A percentile compares a stretch with the other conserved stretches of the same genome.
Evolutionary conservation across 2,113 vertebrate genomes (phyloP).

Genomic region (Madoqua kirkii): DNA sequence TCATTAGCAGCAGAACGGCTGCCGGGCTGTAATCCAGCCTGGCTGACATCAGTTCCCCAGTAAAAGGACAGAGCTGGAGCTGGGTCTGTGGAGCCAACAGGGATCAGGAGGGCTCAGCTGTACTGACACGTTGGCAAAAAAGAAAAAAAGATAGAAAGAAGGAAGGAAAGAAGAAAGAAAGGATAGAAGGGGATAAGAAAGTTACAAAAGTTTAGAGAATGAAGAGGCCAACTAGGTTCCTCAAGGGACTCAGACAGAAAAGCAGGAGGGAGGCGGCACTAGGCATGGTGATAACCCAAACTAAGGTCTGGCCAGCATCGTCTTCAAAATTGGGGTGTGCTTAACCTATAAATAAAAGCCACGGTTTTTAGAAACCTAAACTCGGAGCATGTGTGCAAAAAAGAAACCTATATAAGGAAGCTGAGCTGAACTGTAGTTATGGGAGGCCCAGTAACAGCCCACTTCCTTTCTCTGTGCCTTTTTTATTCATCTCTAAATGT

Average conservation of each 20-base stretch:
- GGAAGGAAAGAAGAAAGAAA: no score
- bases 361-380: constrained; percentile 37
- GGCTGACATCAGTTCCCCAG: constrained; percentile 74
- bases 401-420: constrained; percentile 64
- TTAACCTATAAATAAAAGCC: constrained; percentile 54
- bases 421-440: constrained; percentile 40
- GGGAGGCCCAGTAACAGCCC: constrained; percentile 34
- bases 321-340: constrained; percentile 52
- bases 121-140: neutral
- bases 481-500: constrained; percentile 64
- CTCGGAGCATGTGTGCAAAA: constrained; percentile 1
- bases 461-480: constrained; percentile 64
- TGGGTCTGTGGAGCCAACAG: constrained; percentile 45
- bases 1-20: constrained; percentile 65
- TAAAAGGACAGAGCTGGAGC: constrained; percentile 60
- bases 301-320: neutral
- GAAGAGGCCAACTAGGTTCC: neutral
- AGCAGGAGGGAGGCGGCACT: neutral
- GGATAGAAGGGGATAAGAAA: neutral
- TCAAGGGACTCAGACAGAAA: neutral
- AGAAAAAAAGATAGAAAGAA: accelerated
- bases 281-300: neutral
- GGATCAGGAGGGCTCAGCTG: constrained; percentile 56
- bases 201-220: neutral
- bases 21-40: constrained; percentile 62